Base-by-base conservation (phyloP, 1,140 invertebrate species). In the Sarcophaga peregrina region DNA sequence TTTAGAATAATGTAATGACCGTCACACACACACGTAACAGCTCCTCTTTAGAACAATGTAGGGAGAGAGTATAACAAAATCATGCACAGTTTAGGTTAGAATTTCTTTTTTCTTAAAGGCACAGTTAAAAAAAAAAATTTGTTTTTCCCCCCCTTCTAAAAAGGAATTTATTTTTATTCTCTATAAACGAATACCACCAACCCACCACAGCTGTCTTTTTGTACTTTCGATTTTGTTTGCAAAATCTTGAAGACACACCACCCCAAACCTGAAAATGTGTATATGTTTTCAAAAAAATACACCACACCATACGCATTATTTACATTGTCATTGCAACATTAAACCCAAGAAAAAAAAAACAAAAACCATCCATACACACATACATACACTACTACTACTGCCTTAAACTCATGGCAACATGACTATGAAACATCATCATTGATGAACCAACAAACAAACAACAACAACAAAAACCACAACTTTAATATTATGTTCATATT, bases 21-120 rank as follows among this genome's bases (percentile, higher is more conserved):
- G 17, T 58, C 48, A 84, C 25, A 37, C 48, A 84, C 25, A 37
- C 25, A 20, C 82, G 82, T 82, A 58, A 82, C 74, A 73, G 74
- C 82, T 78, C 73, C 25, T 82, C 73, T 47, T 20, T 37, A 37
- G 58, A 75, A 46, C 74, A 76, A 17, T 68, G 48, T 76, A 76
- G 17, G 6, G 47, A 20, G 47, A 20, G 62, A 72, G 10, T 72
- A 72, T 25, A 72, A 25, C n/a, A 68, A n/a, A n/a, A 68, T 9
- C 7, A 20, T 20, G 62, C 17, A 68, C 62, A 37, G 25, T 68
- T 58, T 68, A 17, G 75, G 8, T 75, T 78, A 78, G 75, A 47
- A 47, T 15, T 20, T 20, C 6, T 45, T 46, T 74, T 78, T 78
- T 50, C 11, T 15, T n/a, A 0, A 68, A 78, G 48, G 75, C 75